Evolutionary conservation across 2,797 vertebrate species (phyloP), one percentile per base, ranked within the genome.

Genomic region (Podargus strigoides): DNA sequence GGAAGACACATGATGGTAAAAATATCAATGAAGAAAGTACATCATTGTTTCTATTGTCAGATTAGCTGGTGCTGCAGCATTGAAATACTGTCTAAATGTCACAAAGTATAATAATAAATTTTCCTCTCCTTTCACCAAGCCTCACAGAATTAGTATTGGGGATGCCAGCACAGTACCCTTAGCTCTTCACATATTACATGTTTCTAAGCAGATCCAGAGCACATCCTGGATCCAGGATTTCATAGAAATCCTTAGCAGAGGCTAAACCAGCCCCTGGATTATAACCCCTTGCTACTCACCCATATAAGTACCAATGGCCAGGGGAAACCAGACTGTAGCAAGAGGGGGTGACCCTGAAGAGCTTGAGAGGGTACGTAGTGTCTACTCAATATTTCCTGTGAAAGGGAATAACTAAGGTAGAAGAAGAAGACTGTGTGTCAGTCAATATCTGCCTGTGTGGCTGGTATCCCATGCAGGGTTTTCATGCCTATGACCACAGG

Each of bases 1-100:
- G 82, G 68, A 96, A 91, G 60, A 87, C 60, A 80, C 26, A 70
- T 23, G 36, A 34, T 46, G 21, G 68, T 53, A 89, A 95, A 92
- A 94, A 72, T 92, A 94, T 47, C 49, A 72, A 66, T 85, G 68
- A 87, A 85, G 34, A 91, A 91, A 89, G 46, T 30, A 77, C 37
- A 83, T 49, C 37, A 55, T 79, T 92, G 78, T 94, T 93, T 87
- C 70, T 92, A 27, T 70, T 91, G 83, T 83, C 87, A 91, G 52
- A 80, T 84, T 85, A 83, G 46, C 26, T 79, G 78, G 14, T 87
- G 34, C 42, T 82, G 64, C 90, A 89, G 12, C 34, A 53, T 30
- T 17, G 8, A 74, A 58, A 83, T 68, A 56, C 79, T 85, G 60
- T 87, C 52, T 39, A 93, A 85, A 85, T 74, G 60, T 89, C 76